Evolutionary conservation across 1,140 invertebrate genomes (phyloP).

Genomic region (Ips nitidus): DNA sequence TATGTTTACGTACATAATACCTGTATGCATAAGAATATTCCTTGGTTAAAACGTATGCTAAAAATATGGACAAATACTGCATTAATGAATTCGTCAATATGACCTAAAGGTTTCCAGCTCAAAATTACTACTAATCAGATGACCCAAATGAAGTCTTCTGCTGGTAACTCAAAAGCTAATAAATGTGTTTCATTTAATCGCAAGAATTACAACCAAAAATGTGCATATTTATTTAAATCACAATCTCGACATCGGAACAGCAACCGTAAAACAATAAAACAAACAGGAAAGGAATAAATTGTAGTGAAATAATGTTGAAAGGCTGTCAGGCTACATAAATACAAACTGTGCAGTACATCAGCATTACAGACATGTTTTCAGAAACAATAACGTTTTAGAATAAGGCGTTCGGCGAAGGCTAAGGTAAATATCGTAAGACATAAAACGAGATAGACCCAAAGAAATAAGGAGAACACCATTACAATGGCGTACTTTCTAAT

Average conservation of each 20-base stretch:
- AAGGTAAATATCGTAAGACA: slow-evolving; percentile 1
- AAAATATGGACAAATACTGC: slow-evolving; percentile 9
- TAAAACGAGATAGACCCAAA: neutral
- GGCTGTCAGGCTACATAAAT: slow-evolving; percentile 30
- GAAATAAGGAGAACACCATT: too few species aligned
- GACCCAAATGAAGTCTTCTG: neutral
- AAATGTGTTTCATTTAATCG: too few species aligned
- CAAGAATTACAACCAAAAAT: neutral
- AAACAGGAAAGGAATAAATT: slow-evolving; percentile 29
- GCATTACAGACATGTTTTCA: slow-evolving; percentile 32
- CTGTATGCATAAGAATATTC: slow-evolving; percentile 7
- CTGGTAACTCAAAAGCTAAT: neutral
- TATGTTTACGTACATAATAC: slow-evolving; percentile 19
- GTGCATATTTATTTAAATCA: slow-evolving; percentile 32
- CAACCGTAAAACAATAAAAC: slow-evolving; percentile 20
- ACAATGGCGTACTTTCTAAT: too few species aligned
- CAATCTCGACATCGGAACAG: slow-evolving; percentile 9
- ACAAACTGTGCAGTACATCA: slow-evolving; percentile 31
- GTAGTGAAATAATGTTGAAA: slow-evolving; percentile 31
- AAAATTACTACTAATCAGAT: too few species aligned
- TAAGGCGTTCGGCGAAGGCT: slow-evolving; percentile 14
- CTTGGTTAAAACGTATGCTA: slow-evolving; percentile 11
- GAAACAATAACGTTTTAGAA: slow-evolving; percentile 30
- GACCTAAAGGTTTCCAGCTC: too few species aligned
- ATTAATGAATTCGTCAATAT: slow-evolving; percentile 17